phyloP scores from a whole-genome alignment of 2,797 vertebrate genomes.

The Myoxocephalus aenaeus region DNA sequence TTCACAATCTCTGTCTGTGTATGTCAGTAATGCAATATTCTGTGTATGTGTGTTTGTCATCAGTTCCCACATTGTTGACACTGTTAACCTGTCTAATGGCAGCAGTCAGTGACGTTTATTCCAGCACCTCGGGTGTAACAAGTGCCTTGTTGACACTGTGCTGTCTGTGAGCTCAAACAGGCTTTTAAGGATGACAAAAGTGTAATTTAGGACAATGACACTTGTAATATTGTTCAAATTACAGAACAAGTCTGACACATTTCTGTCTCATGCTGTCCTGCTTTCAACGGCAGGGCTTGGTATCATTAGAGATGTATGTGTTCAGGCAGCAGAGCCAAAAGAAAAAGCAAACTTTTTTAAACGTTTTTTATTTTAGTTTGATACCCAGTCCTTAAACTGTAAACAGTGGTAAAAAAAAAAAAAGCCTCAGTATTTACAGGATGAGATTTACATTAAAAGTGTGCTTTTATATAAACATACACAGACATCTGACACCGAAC shows the following conservation, averaged over 20 bases:
- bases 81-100: conserved; percentile 17
- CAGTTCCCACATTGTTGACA: conserved; percentile 21
- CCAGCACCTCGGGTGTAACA: conserved; percentile 18
- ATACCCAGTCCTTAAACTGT: not conserved
- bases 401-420: not conserved
- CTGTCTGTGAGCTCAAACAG: conserved; percentile 21
- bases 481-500: conserved; percentile 15
- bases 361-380: not conserved
- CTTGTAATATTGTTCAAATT: not conserved
- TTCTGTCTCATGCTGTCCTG: not conserved
- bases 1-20: conserved; percentile 8
- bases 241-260: not conserved
- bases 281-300: not conserved
- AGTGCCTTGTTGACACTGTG: conserved; percentile 40
- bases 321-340: no score
- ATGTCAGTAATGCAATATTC: conserved; percentile 2
- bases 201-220: conserved; percentile 3
- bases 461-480: conserved; percentile 40
- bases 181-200: conserved; percentile 23
- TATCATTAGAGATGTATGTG: not conserved
- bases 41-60: conserved; percentile 8
- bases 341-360: not conserved
- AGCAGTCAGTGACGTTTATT: conserved; percentile 15
- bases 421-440: conserved; percentile 15
- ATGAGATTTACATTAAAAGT: conserved; percentile 12